Conservation (phyloP, 2,888 invertebrate genomes). For the Zelleria hepariella region DNA sequence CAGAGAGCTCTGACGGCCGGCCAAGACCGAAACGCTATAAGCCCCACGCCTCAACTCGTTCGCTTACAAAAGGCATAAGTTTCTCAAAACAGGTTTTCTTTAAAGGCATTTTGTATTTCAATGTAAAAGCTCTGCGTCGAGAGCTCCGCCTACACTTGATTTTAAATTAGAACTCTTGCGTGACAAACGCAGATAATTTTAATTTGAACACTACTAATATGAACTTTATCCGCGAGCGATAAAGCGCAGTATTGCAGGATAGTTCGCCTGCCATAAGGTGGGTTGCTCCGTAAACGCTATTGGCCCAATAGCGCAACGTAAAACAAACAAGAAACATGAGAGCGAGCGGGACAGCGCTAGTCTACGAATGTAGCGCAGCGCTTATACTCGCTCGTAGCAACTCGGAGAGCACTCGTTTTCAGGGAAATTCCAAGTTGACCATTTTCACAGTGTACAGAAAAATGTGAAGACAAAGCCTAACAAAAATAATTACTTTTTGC, state of each 20-base stretch:
- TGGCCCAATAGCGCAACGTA: slow-evolving; percentile 65
- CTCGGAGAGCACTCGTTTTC: not conserved
- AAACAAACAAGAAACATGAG: slow-evolving; percentile 67
- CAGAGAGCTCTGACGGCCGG: slow-evolving; percentile 29
- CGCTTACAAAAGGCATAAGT: slow-evolving; percentile 68
- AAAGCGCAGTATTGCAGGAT: slow-evolving; percentile 62
- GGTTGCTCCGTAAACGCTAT: slow-evolving; percentile 68
- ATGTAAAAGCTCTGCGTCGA: slow-evolving; percentile 62
- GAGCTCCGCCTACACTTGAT: slow-evolving; percentile 72
- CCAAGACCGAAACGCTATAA: slow-evolving; percentile 49
- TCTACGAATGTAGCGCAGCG: slow-evolving; percentile 8
- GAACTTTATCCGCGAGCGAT: slow-evolving; percentile 64
- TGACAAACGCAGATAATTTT: slow-evolving; percentile 70
- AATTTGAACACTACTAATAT: slow-evolving; percentile 66
- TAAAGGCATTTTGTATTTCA: slow-evolving; percentile 70
- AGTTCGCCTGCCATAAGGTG: slow-evolving; percentile 65
- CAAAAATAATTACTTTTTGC: slow-evolving; percentile 2
- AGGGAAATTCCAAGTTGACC: not conserved
- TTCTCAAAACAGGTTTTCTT: slow-evolving; percentile 66
- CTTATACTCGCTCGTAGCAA: not conserved
- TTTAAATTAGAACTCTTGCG: slow-evolving; percentile 72
- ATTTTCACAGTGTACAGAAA: not conserved
- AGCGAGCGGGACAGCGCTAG: slow-evolving; percentile 54
- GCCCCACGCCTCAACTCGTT: slow-evolving; percentile 57
- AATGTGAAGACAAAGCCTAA: slow-evolving; percentile 7